A percentile compares a stretch with the other conserved stretches of the same genome.
Evolutionary conservation across 92 coral and sea anemone species (phyloP).

Genomic region (Heliopora coerulea): DNA sequence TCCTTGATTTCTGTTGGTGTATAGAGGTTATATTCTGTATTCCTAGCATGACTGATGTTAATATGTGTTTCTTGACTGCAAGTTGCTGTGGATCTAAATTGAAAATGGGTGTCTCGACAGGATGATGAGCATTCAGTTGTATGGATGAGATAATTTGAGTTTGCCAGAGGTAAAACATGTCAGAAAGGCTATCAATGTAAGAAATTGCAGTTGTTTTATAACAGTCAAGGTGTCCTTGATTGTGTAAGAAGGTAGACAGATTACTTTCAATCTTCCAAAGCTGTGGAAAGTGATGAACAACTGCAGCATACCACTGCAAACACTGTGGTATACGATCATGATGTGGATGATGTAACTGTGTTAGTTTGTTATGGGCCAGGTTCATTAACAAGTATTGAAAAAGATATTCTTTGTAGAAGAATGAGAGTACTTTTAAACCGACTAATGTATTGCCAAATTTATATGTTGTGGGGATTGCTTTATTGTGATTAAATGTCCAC

Average conservation of each 20-base stretch:
- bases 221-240: background rate
- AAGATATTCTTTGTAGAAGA: background rate
- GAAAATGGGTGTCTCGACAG: background rate
- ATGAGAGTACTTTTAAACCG: background rate
- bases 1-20: too few species aligned
- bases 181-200: background rate
- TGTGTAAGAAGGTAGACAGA: background rate
- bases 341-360: background rate
- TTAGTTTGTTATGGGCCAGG: background rate
- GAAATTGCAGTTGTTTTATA: background rate
- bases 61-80: background rate
- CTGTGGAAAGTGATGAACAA: background rate
- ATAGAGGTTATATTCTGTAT: too few species aligned
- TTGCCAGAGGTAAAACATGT: background rate
- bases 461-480: background rate
- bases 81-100: background rate
- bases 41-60: background rate
- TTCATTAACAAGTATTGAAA: background rate
- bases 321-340: background rate
- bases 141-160: background rate
- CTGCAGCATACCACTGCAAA: background rate
- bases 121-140: background rate
- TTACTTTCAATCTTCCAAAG: background rate
- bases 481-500: background rate
- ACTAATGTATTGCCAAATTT: background rate